These are phyloP conservation scores for Theodoxus fluviatilis DNA, from an alignment of 2,888 invertebrate genomes.

Conservation along the genomic window DNA sequence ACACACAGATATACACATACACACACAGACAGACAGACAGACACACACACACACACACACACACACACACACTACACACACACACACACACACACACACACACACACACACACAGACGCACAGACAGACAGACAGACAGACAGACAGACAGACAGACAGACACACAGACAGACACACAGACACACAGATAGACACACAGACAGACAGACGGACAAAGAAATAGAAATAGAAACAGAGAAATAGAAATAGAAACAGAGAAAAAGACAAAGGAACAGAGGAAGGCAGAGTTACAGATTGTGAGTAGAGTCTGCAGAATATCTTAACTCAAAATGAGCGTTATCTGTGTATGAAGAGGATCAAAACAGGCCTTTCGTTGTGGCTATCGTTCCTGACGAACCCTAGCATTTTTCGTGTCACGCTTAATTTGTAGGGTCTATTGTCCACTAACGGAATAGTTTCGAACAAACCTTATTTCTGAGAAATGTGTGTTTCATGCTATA, in stretches of 20 bases:
- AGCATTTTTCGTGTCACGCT: too few species aligned
- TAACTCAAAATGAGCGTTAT: neutral
- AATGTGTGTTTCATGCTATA: too few species aligned
- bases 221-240: neutral
- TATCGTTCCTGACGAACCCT: too few species aligned
- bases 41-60: neutral
- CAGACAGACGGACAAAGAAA: neutral
- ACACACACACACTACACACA: neutral
- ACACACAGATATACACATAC: neutral
- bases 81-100: too few species aligned
- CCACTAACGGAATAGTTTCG: too few species aligned
- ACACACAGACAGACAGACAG: conserved; percentile 3
- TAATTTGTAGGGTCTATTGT: too few species aligned
- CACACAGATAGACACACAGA: neutral
- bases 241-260: conserved; percentile 5
- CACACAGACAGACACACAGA: neutral
- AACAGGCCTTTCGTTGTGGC: too few species aligned
- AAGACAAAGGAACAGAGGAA: conserved; percentile 10
- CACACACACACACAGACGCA: too few species aligned
- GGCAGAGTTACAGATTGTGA: neutral
- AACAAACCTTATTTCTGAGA: too few species aligned
- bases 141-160: conserved; percentile 1
- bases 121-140: conserved; percentile 4
- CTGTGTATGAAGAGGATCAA: too few species aligned
- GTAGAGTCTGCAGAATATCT: neutral